Evolutionary conservation across 1,140 invertebrate genomes (phyloP).

Genomic region (Cyrtorhinus lividipennis): DNA sequence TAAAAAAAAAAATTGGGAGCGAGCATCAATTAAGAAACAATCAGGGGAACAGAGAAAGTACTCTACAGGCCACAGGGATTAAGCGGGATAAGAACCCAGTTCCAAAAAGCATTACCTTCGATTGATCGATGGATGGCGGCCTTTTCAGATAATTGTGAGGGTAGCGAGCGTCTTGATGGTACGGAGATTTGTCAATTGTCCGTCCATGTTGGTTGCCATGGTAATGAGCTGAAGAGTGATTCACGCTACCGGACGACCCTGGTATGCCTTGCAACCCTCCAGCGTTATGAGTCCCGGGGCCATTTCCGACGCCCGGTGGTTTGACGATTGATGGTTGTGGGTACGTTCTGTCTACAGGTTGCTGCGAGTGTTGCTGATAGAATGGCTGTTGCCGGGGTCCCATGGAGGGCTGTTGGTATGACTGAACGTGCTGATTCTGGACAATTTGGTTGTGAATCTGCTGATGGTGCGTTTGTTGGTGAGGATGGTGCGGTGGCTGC

Average conservation of each 20-base stretch:
- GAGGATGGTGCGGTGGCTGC: not conserved
- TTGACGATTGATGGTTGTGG: not conserved
- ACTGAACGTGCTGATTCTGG: slow-evolving; percentile 19
- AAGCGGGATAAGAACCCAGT: not conserved
- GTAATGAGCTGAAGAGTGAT: not conserved
- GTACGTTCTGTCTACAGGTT: not conserved
- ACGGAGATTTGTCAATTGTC: not conserved
- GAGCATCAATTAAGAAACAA: not conserved
- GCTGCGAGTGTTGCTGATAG: slow-evolving; percentile 21
- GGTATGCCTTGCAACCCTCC: not conserved
- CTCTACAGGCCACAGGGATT: too few relatives aligned
- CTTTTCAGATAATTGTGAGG: slow-evolving; percentile 11
- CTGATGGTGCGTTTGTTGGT: slow-evolving; percentile 21
- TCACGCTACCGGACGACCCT: not conserved
- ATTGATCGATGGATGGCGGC: slow-evolving; percentile 8
- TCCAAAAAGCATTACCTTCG: slow-evolving; percentile 2
- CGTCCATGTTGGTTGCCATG: not conserved
- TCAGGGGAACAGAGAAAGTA: not conserved
- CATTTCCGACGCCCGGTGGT: not conserved
- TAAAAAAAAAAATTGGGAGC: not conserved
- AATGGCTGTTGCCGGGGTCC: not conserved
- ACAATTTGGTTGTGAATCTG: slow-evolving; percentile 14
- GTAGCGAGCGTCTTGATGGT: not conserved
- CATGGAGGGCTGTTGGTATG: slow-evolving; percentile 15
- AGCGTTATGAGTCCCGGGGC: not conserved